A percentile compares a stretch with the other conserved stretches of the same genome.
Conservation (phyloP, 2,113 vertebrate species). For the Muntiacus reevesi region DNA sequence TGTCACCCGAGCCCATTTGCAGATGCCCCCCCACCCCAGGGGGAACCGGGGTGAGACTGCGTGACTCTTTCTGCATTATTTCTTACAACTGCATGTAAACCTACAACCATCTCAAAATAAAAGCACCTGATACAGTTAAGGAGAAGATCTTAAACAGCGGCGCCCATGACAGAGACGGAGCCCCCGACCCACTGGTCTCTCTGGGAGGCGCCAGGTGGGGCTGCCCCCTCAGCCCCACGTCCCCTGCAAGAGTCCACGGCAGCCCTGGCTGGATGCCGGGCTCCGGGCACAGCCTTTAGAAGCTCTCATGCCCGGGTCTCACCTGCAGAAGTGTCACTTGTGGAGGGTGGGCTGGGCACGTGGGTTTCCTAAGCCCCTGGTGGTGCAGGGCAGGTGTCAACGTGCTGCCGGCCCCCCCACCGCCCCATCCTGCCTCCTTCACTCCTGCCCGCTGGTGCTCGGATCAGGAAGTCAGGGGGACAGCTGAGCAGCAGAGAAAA, state of each 20-base stretch:
- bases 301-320: neutral
- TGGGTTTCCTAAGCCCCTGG: neutral
- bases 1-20: neutral
- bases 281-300: neutral
- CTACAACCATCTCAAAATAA: neutral
- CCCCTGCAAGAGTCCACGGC: rapidly evolving
- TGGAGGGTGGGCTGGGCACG: neutral
- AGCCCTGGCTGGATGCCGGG: neutral
- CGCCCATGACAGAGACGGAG: rapidly evolving
- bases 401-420: neutral
- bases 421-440: neutral
- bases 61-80: neutral
- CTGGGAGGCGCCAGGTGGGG: neutral
- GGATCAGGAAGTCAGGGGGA: neutral
- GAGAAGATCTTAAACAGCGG: neutral
- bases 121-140: neutral
- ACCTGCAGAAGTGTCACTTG: neutral
- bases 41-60: neutral
- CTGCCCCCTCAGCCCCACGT: neutral
- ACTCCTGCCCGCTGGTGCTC: neutral
- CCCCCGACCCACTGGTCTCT: neutral
- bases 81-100: neutral
- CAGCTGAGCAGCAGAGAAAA: neutral
- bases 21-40: neutral
- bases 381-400: neutral